Evolutionary conservation across 1,140 invertebrate species (phyloP), one percentile per base, ranked within the genome.

Genomic region (Pararge aegeria): DNA sequence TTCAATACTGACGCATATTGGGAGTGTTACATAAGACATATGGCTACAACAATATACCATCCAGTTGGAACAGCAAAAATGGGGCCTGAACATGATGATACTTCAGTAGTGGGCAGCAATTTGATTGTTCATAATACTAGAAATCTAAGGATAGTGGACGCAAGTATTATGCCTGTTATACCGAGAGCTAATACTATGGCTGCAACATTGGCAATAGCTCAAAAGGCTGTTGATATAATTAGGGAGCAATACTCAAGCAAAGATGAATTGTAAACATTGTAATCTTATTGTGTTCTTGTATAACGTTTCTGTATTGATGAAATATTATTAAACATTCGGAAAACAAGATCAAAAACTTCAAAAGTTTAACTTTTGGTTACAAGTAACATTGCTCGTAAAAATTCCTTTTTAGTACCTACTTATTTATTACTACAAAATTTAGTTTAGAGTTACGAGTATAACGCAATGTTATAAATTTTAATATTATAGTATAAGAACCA

Each of bases 31-130:
- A 87, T 94, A 2, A 90, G 89, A 27, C 89, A 94, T 56, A 91
- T 94, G 75, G 91, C 92, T 5, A 84, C 87, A 0, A 94, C 94
- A 0, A 83, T 94, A 0, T 95, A 93, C 64, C 95, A 95, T 83
- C 94, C 94, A 4, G 91, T 92, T 5, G 94, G 95, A 0, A 96
- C 95, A 0, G 93, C 93, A 18, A 96, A 94, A 83, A 97, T 97
- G 96, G 95, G 95, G 6, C 91, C 93, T 0, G 71, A 72, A 4
- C 71, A 56, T 10, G 95, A 96, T 85, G 61, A 85, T 44, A 77
- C 87, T 19, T 89, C 95, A 30, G 94, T 95, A 2, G 92, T 95
- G 0, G 93, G 96, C 80, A 83, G 93, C 0, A 74, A 93, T 29
- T 84, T 97, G 0, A 89, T 91, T 21, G 94, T 96, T 0, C 90